Base-by-base conservation (phyloP, 2,888 invertebrate genomes). In the Apotomis betuletana region DNA sequence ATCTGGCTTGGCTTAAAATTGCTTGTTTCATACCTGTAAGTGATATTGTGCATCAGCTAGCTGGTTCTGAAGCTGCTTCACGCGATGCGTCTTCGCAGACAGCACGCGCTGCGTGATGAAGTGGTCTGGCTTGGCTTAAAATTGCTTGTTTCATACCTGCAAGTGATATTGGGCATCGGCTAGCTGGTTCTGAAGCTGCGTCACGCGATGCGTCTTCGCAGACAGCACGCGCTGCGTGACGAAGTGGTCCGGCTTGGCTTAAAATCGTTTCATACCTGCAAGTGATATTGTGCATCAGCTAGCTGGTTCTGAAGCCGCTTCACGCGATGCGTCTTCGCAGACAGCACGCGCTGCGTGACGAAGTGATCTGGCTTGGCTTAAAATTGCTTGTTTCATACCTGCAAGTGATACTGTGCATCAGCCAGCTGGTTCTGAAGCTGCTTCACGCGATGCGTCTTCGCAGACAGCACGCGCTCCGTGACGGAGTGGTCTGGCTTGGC, bases 51-150 rank as follows among this genome's bases (percentile, higher is more conserved):
- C 96, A 85, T 97, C 96, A 5, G 96, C 95, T 69, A 97, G 83
- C 84, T 97, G 96, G 87, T 96, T 97, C 89, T 97, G 97, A 75
- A 97, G 89, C 72, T 96, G 96, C 81, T 97, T 96, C 41, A 96
- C 93, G 41, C 96, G 94, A 74, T 97, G 93, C 75, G 96, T 94
- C 87, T 96, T 96, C 0, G 97, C 97, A 0, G 97, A 97, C 76
- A 96, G 89, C 58, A 97, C 96, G 12, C 97, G 93, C 85, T 97
- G 93, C 10, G 93, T 86, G 54, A 93, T 91, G 74, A 85, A 90
- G 64, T 86, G 80, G 72, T 92, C 90, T 0, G 77, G 76, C 77
- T 82, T 85, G 80, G 74, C 87, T 83, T 10, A 82, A 82, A 67
- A 79, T 85, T 2, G 89, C 84, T 87, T 84, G 69, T 86, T 89